Conservation (phyloP, 1,140 invertebrate species). For the Ganaspis sp. region DNA sequence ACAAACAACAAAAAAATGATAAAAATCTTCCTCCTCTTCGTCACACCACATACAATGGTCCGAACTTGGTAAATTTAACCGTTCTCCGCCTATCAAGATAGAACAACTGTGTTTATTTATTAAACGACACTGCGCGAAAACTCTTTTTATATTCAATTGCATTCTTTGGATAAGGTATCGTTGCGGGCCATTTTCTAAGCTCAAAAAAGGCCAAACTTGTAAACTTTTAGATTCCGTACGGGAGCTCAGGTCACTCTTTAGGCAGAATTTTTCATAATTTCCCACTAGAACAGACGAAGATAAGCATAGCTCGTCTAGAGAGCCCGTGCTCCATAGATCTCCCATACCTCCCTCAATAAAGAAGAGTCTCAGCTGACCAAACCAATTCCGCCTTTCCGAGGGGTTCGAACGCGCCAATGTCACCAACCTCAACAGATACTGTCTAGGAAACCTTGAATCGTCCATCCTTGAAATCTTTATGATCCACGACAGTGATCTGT, state of each 20-base stretch:
- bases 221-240: neutral
- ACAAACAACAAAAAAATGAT: neutral
- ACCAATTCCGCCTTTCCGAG: no score
- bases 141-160: neutral
- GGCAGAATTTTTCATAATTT: neutral
- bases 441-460: no score
- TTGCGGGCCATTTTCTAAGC: neutral
- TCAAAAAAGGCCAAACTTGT: neutral
- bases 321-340: no score
- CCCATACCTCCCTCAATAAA: no score
- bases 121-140: neutral
- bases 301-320: no score
- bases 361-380: no score
- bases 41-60: constrained; percentile 1
- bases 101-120: neutral
- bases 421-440: no score
- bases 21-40: no score
- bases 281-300: neutral
- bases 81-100: neutral
- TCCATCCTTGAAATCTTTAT: no score
- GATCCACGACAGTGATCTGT: no score
- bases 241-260: neutral
- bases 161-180: neutral
- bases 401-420: no score
- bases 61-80: neutral